Evolutionary conservation across 2,797 vertebrate genomes (phyloP).

Genomic region (Phoxinus dragarum): DNA sequence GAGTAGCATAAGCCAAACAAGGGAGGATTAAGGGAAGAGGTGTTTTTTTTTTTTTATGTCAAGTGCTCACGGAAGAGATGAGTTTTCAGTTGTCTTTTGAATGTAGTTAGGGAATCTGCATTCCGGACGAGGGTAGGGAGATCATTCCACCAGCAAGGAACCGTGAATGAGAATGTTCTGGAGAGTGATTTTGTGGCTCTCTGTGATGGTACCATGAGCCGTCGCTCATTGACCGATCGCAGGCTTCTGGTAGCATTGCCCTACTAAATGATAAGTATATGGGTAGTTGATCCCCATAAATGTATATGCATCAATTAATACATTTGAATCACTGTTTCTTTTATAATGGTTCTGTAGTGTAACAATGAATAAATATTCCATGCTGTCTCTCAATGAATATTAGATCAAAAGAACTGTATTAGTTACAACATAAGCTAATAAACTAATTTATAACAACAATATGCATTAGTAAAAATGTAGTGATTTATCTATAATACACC

Average conservation of each 20-base stretch:
- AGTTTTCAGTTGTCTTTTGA: too few species aligned
- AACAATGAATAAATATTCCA: background rate
- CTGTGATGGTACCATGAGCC: too few species aligned
- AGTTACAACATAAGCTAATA: background rate
- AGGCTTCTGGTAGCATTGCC: background rate
- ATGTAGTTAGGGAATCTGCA: too few species aligned
- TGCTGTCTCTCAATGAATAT: background rate
- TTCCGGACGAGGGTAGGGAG: too few species aligned
- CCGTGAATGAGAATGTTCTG: too few species aligned
- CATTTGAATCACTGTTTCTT: background rate
- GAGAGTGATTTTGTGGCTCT: too few species aligned
- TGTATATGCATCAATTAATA: background rate
- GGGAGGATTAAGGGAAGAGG: too few species aligned
- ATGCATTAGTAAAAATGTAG: background rate
- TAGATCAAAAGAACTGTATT: background rate
- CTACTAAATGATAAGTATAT: background rate
- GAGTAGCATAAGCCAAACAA: too few species aligned
- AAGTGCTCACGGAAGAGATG: too few species aligned
- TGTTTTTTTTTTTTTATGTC: too few species aligned
- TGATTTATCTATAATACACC: background rate
- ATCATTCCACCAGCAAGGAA: too few species aligned
- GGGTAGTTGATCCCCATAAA: background rate
- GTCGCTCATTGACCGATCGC: too few species aligned
- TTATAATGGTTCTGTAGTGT: background rate
- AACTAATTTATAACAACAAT: background rate